These are phyloP conservation scores for Seladonia tumulorum DNA, from an alignment of 2,888 invertebrate species.

Conservation along the genomic window DNA sequence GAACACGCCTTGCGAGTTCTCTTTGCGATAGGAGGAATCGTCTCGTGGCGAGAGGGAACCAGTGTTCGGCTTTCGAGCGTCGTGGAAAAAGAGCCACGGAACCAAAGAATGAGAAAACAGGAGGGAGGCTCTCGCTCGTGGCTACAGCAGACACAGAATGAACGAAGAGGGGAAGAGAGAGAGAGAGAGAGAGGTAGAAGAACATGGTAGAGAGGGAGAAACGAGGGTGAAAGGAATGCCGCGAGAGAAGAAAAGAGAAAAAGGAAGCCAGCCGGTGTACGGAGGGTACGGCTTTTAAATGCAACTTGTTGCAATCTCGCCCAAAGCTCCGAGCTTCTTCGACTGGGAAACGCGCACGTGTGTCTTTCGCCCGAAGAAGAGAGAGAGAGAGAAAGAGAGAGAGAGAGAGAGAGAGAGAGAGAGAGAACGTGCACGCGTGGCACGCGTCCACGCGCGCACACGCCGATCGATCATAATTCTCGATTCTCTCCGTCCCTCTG, in stretches of 20 bases:
- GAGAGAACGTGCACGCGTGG: constrained; percentile 20
- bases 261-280: constrained; percentile 54
- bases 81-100: background rate
- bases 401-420: background rate
- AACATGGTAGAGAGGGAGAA: background rate
- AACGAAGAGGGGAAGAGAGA: background rate
- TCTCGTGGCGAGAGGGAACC: background rate
- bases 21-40: background rate
- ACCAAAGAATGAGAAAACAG: constrained; percentile 7
- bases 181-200: background rate
- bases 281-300: constrained; percentile 74
- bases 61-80: background rate
- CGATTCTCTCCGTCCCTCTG: background rate
- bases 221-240: constrained; percentile 16
- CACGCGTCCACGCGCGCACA: background rate
- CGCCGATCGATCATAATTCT: background rate
- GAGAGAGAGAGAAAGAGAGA: background rate
- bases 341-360: constrained; percentile 44
- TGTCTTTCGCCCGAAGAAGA: constrained; percentile 7
- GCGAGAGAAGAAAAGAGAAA: constrained; percentile 44
- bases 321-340: constrained; percentile 56
- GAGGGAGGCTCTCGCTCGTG: background rate
- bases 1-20: background rate
- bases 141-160: background rate
- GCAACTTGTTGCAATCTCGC: constrained; percentile 79